phyloP scores from a whole-genome alignment of 2,888 invertebrate species.

The Scaeva pyrastri region DNA sequence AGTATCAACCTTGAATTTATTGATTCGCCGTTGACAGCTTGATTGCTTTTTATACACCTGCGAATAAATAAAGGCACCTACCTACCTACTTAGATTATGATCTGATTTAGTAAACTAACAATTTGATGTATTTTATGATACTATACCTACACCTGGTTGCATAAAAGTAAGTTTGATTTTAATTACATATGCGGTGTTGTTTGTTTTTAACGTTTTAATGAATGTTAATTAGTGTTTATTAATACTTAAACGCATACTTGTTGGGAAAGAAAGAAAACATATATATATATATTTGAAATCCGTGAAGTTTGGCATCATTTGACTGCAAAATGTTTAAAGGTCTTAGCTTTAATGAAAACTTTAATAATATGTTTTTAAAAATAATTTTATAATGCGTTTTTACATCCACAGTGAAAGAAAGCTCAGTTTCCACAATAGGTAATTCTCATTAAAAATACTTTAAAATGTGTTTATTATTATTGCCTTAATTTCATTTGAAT shows the following conservation, averaged over 20 bases:
- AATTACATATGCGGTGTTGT: conserved; percentile 3
- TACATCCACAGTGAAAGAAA: no score
- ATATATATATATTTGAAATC: background rate
- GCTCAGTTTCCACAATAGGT: no score
- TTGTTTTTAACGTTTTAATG: conserved; percentile 5
- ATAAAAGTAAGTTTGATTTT: background rate
- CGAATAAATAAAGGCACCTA: background rate
- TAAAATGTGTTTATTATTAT: no score
- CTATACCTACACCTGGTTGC: conserved; percentile 19
- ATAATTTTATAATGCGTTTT: no score
- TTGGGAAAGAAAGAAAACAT: no score
- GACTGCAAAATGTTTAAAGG: no score
- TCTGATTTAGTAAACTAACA: background rate
- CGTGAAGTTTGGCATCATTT: background rate
- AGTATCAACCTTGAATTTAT: conserved; percentile 12
- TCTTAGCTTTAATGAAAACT: no score
- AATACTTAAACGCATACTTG: background rate
- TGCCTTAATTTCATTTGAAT: no score
- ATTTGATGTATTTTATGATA: background rate
- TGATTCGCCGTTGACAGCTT: conserved; percentile 10
- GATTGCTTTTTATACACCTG: background rate
- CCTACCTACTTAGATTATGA: background rate
- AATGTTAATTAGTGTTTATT: background rate
- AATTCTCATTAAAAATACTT: no score
- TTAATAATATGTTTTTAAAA: no score